phyloP scores from a whole-genome alignment of 2,797 vertebrate genomes.

The Rhyacichthys aspro region DNA sequence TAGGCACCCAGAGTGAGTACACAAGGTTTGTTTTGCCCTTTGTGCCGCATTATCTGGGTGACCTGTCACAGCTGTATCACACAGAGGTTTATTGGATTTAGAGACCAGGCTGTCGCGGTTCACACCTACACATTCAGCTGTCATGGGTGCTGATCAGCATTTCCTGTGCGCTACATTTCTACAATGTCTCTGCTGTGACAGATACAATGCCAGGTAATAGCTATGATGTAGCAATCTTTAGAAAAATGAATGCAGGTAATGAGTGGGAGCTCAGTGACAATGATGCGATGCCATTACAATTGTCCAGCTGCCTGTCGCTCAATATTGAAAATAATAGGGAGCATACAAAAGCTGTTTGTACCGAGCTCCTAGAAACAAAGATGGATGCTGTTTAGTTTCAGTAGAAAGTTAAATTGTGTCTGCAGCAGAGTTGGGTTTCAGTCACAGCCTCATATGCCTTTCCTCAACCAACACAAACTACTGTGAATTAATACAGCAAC shows the following conservation, averaged over 20 bases:
- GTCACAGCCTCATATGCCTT: no score
- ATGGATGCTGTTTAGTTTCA: not conserved
- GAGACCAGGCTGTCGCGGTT: constrained; percentile 40
- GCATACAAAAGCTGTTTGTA: constrained; percentile 9
- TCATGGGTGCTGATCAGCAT: constrained; percentile 53
- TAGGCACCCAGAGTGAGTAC: constrained; percentile 40
- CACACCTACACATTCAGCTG: constrained; percentile 52
- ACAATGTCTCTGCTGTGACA: constrained; percentile 30
- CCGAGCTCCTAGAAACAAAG: constrained; percentile 1
- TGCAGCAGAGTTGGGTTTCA: not conserved
- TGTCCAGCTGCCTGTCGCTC: constrained; percentile 1
- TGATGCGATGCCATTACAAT: constrained; percentile 2
- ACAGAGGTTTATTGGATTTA: constrained; percentile 65
- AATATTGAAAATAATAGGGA: constrained; percentile 7
- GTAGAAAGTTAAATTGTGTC: not conserved
- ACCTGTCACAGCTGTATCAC: constrained; percentile 66
- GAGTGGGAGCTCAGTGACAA: constrained; percentile 8
- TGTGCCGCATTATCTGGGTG: constrained; percentile 64
- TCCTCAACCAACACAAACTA: no score
- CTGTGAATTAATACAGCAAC: no score
- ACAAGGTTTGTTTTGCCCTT: constrained; percentile 58
- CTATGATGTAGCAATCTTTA: constrained; percentile 24
- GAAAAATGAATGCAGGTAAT: constrained; percentile 20
- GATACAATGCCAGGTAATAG: constrained; percentile 13
- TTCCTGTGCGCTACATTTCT: constrained; percentile 34